These are phyloP conservation scores for Heliopora coerulea DNA, from an alignment of 92 coral and sea anemone genomes.

Conservation along the genomic window DNA sequence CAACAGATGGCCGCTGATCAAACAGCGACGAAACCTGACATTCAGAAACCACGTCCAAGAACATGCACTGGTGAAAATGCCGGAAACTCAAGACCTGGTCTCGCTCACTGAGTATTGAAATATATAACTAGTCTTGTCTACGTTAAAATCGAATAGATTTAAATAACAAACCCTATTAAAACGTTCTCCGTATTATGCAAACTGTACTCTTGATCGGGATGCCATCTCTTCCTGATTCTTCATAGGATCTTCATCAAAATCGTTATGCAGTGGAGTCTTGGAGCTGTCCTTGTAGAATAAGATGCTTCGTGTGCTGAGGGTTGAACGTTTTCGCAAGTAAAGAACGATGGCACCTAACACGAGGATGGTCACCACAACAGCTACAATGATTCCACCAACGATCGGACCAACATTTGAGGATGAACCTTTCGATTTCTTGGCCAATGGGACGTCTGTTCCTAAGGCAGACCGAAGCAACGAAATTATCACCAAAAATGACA, in stretches of 20 bases:
- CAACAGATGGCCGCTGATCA: no score
- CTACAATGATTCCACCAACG: constrained; percentile 50
- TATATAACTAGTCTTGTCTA: no score
- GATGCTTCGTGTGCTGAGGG: constrained; percentile 52
- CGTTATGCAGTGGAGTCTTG: constrained; percentile 76
- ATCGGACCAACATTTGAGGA: constrained; percentile 31
- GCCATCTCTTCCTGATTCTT: constrained; percentile 69
- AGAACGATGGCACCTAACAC: constrained; percentile 36
- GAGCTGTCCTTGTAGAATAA: constrained; percentile 75
- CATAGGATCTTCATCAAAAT: constrained; percentile 76
- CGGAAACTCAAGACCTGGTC: no score
- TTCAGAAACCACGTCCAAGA: no score
- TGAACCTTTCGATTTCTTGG: constrained; percentile 2
- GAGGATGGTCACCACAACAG: constrained; percentile 33
- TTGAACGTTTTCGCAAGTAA: constrained; percentile 50
- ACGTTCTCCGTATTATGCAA: constrained; percentile 51
- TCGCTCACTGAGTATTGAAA: no score
- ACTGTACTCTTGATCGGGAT: constrained; percentile 70
- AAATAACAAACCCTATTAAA: no score
- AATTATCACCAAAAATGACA: no score
- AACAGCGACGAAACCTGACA: no score
- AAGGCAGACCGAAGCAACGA: no score
- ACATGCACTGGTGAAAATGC: no score
- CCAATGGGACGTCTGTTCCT: neutral
- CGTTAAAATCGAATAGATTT: no score